Base-by-base conservation (phyloP, 2,797 vertebrate species). In the Bradypodion ventrale region DNA sequence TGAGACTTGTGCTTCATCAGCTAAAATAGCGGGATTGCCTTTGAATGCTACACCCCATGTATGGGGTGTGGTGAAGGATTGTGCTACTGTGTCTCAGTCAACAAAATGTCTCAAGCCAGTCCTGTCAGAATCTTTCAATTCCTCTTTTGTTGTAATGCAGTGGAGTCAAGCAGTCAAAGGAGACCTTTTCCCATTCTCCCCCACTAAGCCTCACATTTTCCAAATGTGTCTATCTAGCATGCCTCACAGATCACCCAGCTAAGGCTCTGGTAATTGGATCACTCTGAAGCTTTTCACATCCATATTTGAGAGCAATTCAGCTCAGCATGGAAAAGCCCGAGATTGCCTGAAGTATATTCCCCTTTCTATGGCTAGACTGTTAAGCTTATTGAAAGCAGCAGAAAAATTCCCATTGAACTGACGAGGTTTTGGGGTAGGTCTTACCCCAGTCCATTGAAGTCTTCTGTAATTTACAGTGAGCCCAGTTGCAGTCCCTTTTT, bases 321-420 rank as follows among this genome's bases (percentile, higher is more conserved):
- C 25, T 66, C 19, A 6, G 72, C 65, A 52, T 21, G 3, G 60
- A 79, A n/a, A 19, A 73, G 65, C 27, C 5, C 83, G 27, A 69
- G 2, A 5, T 13, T 72, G 73, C 9, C 83, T 78, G 42, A 76
- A 78, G 35, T 0, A 0, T 35, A 13, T 15, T 56, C 32, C n/a
- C 49, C 77, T 32, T 83, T 85, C 69, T 76, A 25, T 49, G 32
- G 84, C 65, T 42, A 63, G 52, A 77, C 29, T 70, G 44, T 85
- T n/a, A 65, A 85, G 66, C 65, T 82, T 75, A 70, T n/a, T 82
- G 73, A 77, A 83, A 70, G 70, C 40, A 69, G 37, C 49, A 77
- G 82, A 82, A 85, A 79, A 62, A 70, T 85, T 82, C 66, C 42
- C 66, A 76, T 82, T 70, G 79, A 70, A 81, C 52, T 81, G 74